A percentile compares a stretch with the other conserved stretches of the same genome.
These are phyloP conservation scores for Thecocarcelia acutangulata DNA, from an alignment of 2,888 invertebrate species.

Conservation along the genomic window DNA sequence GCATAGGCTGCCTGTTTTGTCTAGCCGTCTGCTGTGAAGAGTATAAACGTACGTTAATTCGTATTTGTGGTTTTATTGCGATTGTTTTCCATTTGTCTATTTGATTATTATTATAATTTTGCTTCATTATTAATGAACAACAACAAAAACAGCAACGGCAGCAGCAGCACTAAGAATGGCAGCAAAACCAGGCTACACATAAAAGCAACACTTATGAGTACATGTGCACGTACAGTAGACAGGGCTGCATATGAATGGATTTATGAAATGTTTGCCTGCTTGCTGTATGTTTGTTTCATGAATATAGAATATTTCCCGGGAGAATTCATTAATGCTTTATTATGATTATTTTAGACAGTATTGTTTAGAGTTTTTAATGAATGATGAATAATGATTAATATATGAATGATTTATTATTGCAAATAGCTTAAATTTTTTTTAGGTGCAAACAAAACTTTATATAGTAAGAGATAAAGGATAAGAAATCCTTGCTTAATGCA, in stretches of 20 bases:
- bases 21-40: slow-evolving; percentile 53
- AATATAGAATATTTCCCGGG: slow-evolving; percentile 54
- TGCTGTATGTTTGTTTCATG: slow-evolving; percentile 1
- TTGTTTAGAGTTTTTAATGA: slow-evolving; percentile 55
- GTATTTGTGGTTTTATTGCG: slow-evolving; percentile 66
- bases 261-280: slow-evolving; percentile 13
- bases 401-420: slow-evolving; percentile 61
- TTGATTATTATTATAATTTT: slow-evolving; percentile 64
- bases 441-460: not conserved
- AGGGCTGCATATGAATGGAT: slow-evolving; percentile 37
- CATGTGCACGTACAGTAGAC: slow-evolving; percentile 22
- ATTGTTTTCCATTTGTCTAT: slow-evolving; percentile 69
- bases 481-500: not conserved
- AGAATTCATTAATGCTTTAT: slow-evolving; percentile 67
- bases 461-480: not conserved
- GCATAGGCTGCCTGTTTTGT: slow-evolving; percentile 60
- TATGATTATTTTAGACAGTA: slow-evolving; percentile 64
- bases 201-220: slow-evolving; percentile 34
- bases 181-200: not conserved
- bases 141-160: slow-evolving; percentile 17
- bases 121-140: slow-evolving; percentile 62
- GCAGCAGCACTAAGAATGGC: too few relatives aligned
- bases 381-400: slow-evolving; percentile 58
- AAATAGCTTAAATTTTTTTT: not conserved
- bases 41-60: slow-evolving; percentile 16